Evolutionary conservation across 1,140 invertebrate genomes (phyloP).

Genomic region (Saccostrea glomerata): DNA sequence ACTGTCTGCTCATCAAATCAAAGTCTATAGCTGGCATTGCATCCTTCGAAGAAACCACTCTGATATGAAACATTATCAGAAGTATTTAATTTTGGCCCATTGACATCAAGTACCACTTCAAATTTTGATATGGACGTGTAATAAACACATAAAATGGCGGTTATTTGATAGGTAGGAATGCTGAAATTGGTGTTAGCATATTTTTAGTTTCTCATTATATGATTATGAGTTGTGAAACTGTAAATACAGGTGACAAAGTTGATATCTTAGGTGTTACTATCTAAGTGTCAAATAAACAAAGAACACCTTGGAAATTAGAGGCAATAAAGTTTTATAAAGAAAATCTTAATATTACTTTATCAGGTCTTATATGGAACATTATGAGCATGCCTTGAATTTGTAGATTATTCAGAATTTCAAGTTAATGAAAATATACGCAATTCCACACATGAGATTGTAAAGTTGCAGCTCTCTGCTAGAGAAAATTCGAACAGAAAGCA

Average conservation of each 20-base stretch:
- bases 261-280: not conserved
- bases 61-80: not conserved
- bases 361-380: not conserved
- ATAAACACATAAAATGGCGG: slow-evolving; percentile 9
- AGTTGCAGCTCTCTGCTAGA: no score
- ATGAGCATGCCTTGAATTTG: not conserved
- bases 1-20: not conserved
- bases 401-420: not conserved
- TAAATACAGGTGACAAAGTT: not conserved
- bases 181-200: slow-evolving; percentile 2
- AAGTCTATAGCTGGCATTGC: not conserved
- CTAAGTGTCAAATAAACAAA: not conserved
- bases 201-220: slow-evolving; percentile 3
- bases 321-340: not conserved
- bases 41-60: not conserved
- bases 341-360: not conserved
- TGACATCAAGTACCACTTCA: not conserved
- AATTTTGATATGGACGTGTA: not conserved
- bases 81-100: not conserved
- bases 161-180: not conserved
- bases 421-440: not conserved
- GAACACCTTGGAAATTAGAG: not conserved
- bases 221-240: slow-evolving; percentile 14
- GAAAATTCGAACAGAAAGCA: no score
- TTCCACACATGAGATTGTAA: no score